Evolutionary conservation across 2,888 invertebrate species (phyloP).

Genomic region (Asteroscopus sphinx): DNA sequence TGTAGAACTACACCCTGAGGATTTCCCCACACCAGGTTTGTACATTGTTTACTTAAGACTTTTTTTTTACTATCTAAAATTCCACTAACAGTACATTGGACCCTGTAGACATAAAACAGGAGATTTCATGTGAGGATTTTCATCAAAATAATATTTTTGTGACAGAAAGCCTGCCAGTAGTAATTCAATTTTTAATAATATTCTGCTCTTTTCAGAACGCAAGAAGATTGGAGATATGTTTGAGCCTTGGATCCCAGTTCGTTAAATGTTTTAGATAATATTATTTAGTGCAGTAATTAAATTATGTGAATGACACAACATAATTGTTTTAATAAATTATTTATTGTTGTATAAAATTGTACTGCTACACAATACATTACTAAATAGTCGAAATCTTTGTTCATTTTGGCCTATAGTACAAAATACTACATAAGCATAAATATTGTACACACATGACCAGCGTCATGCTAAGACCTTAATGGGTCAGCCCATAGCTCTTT

Average conservation of each 20-base stretch:
- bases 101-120: too few relatives aligned
- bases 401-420: conserved; percentile 10
- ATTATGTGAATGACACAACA: conserved; percentile 35
- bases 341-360: conserved; percentile 43
- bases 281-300: conserved; percentile 43
- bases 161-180: too few relatives aligned
- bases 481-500: conserved; percentile 44
- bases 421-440: too few relatives aligned
- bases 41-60: conserved; percentile 2
- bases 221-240: conserved; percentile 91
- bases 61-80: too few relatives aligned
- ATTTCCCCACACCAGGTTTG: conserved; percentile 91
- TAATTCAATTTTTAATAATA: background rate
- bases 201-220: conserved; percentile 84
- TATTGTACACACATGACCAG: background rate
- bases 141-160: too few relatives aligned
- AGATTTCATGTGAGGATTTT: too few relatives aligned
- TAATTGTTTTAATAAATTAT: conserved; percentile 47
- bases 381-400: background rate
- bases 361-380: conserved; percentile 6
- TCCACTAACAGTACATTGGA: too few relatives aligned
- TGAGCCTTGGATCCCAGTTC: conserved; percentile 92
- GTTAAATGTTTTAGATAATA: conserved; percentile 78
- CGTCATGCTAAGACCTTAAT: conserved; percentile 13
- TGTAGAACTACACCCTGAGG: conserved; percentile 93